phyloP scores from a whole-genome alignment of 2,113 vertebrate species.

The Elephantulus edwardii region DNA sequence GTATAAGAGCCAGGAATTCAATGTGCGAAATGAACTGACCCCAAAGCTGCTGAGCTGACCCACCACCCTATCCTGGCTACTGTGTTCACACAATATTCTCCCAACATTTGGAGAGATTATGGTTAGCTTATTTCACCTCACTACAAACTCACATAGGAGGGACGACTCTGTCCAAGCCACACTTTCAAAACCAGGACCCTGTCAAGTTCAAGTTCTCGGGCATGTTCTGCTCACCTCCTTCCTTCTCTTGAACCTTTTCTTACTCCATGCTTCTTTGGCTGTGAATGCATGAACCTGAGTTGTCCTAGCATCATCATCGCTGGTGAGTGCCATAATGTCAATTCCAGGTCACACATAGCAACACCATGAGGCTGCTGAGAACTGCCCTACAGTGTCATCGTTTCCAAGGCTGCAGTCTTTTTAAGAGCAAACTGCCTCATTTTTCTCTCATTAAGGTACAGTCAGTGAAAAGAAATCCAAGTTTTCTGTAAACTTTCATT shows the following conservation, averaged over 20 bases:
- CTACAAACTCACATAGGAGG: background rate
- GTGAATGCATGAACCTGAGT: background rate
- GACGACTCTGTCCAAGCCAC: background rate
- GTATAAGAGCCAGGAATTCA: background rate
- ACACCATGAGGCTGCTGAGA: background rate
- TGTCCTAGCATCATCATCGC: no score
- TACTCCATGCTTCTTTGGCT: background rate
- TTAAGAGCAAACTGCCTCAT: no score
- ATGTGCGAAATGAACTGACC: background rate
- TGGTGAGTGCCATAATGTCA: background rate
- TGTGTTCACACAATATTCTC: background rate
- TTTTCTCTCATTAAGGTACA: no score
- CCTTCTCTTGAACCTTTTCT: background rate
- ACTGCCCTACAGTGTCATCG: background rate
- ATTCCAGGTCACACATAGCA: background rate
- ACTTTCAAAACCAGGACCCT: background rate
- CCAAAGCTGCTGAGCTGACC: background rate
- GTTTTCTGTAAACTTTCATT: no score
- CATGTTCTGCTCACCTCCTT: no score
- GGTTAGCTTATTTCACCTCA: background rate
- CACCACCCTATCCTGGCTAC: background rate
- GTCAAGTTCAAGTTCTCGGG: accelerated
- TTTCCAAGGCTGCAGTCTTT: background rate
- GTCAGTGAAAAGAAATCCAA: no score
- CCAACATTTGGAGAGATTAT: background rate